Conservation (phyloP, 2,888 invertebrate genomes). For the Hydroisotoma schaefferi region DNA sequence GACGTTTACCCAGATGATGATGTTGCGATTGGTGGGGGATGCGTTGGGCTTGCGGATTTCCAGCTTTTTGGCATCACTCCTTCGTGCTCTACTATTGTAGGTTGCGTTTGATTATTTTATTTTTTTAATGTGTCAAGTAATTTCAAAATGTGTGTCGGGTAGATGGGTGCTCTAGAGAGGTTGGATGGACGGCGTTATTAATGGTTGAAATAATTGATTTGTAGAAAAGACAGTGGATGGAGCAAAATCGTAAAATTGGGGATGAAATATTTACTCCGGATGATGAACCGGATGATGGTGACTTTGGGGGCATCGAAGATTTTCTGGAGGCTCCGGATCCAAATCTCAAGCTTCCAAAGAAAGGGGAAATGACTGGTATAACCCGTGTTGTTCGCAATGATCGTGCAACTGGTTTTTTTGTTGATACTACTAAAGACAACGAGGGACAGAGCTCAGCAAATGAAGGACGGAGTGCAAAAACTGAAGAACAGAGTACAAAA, state of each 20-base stretch:
- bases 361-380: background rate
- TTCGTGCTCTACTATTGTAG: constrained; percentile 19
- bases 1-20: constrained; percentile 23
- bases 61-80: constrained; percentile 16
- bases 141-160: too few relatives aligned
- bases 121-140: too few relatives aligned
- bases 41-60: constrained; percentile 14
- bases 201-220: too few relatives aligned
- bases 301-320: constrained; percentile 15
- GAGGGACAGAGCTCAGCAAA: too few relatives aligned
- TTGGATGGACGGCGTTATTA: too few relatives aligned
- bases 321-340: background rate
- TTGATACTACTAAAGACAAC: too few relatives aligned
- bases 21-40: constrained; percentile 30
- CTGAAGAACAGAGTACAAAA: too few relatives aligned
- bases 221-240: constrained; percentile 24
- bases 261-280: background rate
- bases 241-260: constrained; percentile 1
- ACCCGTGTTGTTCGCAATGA: background rate
- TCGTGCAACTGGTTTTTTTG: too few relatives aligned
- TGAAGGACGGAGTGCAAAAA: too few relatives aligned
- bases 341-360: background rate
- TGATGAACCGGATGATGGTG: constrained; percentile 17
- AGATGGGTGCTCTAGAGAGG: too few relatives aligned
- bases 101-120: too few relatives aligned